Percentiles rank a stretch among this genome's conserved stretches.
Conservation (phyloP, 1,140 invertebrate genomes). For the Trinorchestia longiramus region DNA sequence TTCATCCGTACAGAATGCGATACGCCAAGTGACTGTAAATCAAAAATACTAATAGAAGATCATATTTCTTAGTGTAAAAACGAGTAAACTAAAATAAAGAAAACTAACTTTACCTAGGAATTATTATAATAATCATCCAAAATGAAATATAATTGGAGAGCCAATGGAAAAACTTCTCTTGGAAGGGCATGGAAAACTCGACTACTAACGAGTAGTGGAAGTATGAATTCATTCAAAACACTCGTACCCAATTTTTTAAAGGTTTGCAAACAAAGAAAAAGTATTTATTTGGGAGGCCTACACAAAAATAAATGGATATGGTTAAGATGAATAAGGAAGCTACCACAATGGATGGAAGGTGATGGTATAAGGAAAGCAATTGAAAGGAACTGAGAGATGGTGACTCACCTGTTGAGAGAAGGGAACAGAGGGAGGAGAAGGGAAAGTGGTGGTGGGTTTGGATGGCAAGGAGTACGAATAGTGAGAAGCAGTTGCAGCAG, state of each 20-base stretch:
- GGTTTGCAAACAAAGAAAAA: background rate
- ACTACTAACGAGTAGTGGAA: background rate
- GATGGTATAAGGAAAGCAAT: background rate
- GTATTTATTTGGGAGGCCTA: background rate
- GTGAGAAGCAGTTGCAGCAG: conserved; percentile 57
- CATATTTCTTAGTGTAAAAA: background rate
- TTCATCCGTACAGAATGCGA: background rate
- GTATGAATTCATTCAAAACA: background rate
- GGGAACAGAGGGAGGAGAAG: conserved; percentile 66
- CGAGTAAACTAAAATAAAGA: background rate
- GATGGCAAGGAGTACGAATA: conserved; percentile 25
- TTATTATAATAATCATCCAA: background rate
- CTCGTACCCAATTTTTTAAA: background rate
- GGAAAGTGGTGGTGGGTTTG: conserved; percentile 61
- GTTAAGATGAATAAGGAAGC: background rate
- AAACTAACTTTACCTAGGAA: background rate
- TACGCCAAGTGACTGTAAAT: background rate
- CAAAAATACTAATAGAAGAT: background rate
- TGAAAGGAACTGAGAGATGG: conserved; percentile 56
- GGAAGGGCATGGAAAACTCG: background rate
- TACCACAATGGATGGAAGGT: background rate
- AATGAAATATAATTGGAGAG: background rate
- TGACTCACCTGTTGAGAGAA: conserved; percentile 61
- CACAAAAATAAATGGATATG: background rate
- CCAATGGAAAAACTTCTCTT: background rate